Conservation (phyloP, 64 coral and sea anemone species). For the Hydrozoanthus tunicans region DNA sequence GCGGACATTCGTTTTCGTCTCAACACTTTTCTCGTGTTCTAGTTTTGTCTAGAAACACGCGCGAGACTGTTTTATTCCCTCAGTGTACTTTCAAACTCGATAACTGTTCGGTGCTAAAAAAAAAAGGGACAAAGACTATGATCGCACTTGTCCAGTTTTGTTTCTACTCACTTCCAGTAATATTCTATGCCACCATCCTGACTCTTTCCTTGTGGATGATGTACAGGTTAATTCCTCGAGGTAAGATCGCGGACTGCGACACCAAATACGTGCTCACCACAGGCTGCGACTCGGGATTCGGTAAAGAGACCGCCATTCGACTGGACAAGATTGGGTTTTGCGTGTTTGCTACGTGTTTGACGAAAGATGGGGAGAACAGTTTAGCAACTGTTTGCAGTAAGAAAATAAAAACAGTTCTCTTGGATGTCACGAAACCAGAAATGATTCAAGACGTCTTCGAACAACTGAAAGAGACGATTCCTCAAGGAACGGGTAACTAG, state of each 20-base stretch:
- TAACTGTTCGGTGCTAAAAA: too few relatives aligned
- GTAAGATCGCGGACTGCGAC: neutral
- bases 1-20: too few relatives aligned
- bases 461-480: constrained; percentile 21
- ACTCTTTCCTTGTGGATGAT: neutral
- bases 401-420: neutral
- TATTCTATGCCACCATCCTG: neutral
- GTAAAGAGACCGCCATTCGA: constrained; percentile 14
- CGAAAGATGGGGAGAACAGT: constrained; percentile 29
- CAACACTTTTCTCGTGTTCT: too few relatives aligned
- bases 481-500: neutral
- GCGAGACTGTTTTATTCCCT: too few relatives aligned
- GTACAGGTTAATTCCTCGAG: neutral
- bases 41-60: too few relatives aligned
- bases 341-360: constrained; percentile 68
- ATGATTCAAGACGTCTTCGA: constrained; percentile 27
- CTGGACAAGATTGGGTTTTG: constrained; percentile 53
- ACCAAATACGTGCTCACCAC: constrained; percentile 35
- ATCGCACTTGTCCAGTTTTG: neutral
- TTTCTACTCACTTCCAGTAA: neutral
- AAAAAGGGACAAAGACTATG: neutral
- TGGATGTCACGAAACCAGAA: constrained; percentile 57
- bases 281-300: constrained; percentile 35
- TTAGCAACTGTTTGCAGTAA: constrained; percentile 42
- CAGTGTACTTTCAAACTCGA: too few relatives aligned